Conservation (phyloP, 2,113 vertebrate genomes). For the Lepidothrix coronata region DNA sequence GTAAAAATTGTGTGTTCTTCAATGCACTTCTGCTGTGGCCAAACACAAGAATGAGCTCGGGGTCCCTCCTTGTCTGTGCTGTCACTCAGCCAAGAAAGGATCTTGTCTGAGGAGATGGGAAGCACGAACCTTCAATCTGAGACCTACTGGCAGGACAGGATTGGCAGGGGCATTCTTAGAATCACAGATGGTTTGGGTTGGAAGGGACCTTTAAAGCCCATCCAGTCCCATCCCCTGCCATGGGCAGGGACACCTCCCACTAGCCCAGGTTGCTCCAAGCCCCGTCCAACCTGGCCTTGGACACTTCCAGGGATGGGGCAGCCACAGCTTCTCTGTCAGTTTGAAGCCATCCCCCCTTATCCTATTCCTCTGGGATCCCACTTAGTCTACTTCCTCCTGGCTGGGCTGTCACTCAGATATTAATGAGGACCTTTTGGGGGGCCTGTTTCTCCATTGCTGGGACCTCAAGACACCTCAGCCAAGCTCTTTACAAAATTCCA, state of each 20-base stretch:
- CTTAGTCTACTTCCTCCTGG: not conserved
- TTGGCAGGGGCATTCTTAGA: not conserved
- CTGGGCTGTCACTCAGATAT: not conserved
- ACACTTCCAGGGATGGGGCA: not conserved
- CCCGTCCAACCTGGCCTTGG: not conserved
- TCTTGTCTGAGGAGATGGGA: not conserved
- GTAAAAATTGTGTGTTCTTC: not conserved
- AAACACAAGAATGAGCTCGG: not conserved
- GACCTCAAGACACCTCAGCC: not conserved
- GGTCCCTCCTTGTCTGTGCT: not conserved
- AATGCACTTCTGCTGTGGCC: not conserved
- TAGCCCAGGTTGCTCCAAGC: not conserved
- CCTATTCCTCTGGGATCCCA: not conserved
- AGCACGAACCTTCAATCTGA: not conserved
- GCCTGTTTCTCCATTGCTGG: not conserved
- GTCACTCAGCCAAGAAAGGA: not conserved
- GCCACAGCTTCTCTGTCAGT: not conserved
- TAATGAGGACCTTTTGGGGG: not conserved
- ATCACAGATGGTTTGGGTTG: not conserved
- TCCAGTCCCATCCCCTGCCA: not conserved
- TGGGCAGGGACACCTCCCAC: not conserved
- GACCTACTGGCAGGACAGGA: not conserved
- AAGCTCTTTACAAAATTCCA: not conserved
- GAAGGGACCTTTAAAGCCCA: not conserved
- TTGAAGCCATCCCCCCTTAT: not conserved